Evolutionary conservation across 2,888 invertebrate genomes (phyloP), one percentile per base, ranked within the genome.

Genomic region (Dasysyrphus albostriatus): DNA sequence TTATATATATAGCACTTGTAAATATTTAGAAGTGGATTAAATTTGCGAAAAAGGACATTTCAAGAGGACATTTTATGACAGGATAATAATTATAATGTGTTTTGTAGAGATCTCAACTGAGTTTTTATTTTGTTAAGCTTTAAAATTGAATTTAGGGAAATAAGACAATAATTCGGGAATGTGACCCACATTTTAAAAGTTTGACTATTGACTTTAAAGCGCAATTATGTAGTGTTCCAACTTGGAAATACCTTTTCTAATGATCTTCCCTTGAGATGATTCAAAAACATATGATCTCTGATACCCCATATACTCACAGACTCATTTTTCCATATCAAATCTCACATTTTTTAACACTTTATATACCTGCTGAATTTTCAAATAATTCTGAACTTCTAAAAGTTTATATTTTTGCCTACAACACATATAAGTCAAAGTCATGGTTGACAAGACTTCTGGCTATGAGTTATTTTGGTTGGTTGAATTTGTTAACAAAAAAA

Each of bases 41-140:
- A 83, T 83, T 88, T 88, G 51, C 74, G 19, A 73, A 88, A 58
- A 89, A 89, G 88, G 80, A 63, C 88, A 81, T 70, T 87, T 73
- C 10, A 49, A 51, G 80, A 88, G 89, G 90, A 91, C 89, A 91
- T 90, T 90, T 89, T 87, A 88, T 88, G 90, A 91, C 90, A 90
- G 90, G 90, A 91, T 90, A 90, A 89, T 89, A 89, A 89, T 88
- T 83, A 83, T 79, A 70, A 79, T 78, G 78, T 75, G 58, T 56
- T 69, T 61, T 42, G 58, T 59, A 59, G 63, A 24, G 56, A 44
- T 61, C 37, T 75, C 32, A 61, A 42, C 24, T 4, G 42, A 47
- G 0, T 49, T 67, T 34, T 67, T 47, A 10, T 37, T 47, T 65
- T 47, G 14, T 37, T 44, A 12, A 12, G 10, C 24, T 39, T 42